Evolutionary conservation across 2,888 invertebrate species (phyloP), one percentile per base, ranked within the genome.

Genomic region (Campoplex nolae): DNA sequence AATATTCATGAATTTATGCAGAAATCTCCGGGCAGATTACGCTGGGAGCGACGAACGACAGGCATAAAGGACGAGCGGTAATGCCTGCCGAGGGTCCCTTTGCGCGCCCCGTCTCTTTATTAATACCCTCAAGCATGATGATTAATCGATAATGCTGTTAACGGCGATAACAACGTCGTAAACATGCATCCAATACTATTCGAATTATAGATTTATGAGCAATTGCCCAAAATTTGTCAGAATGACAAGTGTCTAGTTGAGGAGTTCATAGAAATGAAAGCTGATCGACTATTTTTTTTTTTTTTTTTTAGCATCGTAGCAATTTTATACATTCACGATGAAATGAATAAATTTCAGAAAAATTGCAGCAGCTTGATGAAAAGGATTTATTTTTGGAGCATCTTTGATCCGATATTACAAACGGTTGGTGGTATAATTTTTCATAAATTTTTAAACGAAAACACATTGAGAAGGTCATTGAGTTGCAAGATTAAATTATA

Each of bases 41-140:
- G 68, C 65, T 82, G 87, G 62, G 68, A 70, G 56, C 78, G 87
- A 87, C 82, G 82, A 84, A 87, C 75, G 70, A 74, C 62, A 74
- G 35, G 54, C 23, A 70, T 74, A 62, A 54, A 68, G 68, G 70
- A 84, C 48, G 81, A 78, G 45, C 76, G 76, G 32, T 77, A 71
- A 83, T 77, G 56, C 35, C 58, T 68, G 56, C 16, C 35, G 35
- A 32, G 23, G 62, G 56, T 32, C 84, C 81, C 81, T 75, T 82
- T 45, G 74, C 23, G 23, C 23, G 23, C 70, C 28, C 62, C 77
- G 62, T 68, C 70, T 81, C 84, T 84, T 78, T 78, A 84, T 87
- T 70, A 80, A 81, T 83, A 67, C 80, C 83, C 73, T 56, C 54
- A 71, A 70, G 78, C 83, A 71, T 51, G 67, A 62, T 74, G 76